Percentiles rank a stretch among this genome's conserved stretches.
phyloP scores from a whole-genome alignment of 35 echinoderm and acorn worm species.

The Amphiura filiformis region DNA sequence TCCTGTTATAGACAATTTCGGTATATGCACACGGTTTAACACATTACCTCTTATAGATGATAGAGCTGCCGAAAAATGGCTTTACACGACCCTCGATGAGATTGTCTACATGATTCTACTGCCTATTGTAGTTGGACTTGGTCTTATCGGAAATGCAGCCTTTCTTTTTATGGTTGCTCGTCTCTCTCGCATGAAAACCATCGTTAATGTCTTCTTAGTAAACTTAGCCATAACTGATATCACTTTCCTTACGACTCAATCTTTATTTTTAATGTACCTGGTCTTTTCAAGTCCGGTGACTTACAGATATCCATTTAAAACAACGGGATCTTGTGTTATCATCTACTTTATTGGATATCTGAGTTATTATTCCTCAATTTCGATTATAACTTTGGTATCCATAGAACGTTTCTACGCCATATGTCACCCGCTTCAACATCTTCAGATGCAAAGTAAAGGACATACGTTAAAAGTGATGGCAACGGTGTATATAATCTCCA shows the following conservation, averaged over 20 bases:
- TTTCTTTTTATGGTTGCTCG: neutral
- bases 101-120: neutral
- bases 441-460: neutral
- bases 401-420: neutral
- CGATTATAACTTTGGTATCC: neutral
- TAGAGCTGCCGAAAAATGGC: neutral
- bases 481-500: neutral
- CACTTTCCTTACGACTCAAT: neutral
- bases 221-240: too few relatives aligned
- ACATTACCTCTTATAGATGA: neutral
- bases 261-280: neutral
- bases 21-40: neutral
- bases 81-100: neutral
- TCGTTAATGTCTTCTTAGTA: neutral
- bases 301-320: neutral
- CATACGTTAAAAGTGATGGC: neutral
- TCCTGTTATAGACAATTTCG: too few relatives aligned
- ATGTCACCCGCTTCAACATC: neutral
- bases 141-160: neutral
- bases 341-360: neutral
- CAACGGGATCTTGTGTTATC: too few relatives aligned
- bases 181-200: too few relatives aligned
- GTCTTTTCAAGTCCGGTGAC: neutral
- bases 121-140: neutral
- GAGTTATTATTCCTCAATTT: neutral